Evolutionary conservation across 2,113 vertebrate species (phyloP).

Genomic region (Origma solitaria): DNA sequence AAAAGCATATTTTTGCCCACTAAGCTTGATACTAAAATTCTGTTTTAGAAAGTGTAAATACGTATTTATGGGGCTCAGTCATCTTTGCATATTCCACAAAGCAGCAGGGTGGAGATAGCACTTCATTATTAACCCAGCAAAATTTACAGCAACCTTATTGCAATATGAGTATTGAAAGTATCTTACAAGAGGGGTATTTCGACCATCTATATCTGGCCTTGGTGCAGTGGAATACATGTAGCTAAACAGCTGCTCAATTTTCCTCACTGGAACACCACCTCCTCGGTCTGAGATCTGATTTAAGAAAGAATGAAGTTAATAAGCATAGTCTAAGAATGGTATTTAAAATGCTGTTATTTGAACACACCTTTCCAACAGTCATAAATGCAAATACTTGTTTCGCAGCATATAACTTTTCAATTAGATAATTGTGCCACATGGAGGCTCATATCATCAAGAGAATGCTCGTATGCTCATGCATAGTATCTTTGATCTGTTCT

Average conservation of each 20-base stretch:
- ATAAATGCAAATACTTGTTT: neutral
- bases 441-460: neutral
- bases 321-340: neutral
- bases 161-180: neutral
- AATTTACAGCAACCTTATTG: neutral
- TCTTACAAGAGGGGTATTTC: slow-evolving; percentile 91
- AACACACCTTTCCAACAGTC: neutral
- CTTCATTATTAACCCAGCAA: neutral
- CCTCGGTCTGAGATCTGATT: slow-evolving; percentile 91
- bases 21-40: neutral
- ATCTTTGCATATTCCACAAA: neutral
- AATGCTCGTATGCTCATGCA: neutral
- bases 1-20: neutral
- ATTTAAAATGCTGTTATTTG: neutral
- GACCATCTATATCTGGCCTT: slow-evolving; percentile 78
- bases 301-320: neutral
- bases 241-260: slow-evolving; percentile 91
- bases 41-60: neutral
- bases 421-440: neutral
- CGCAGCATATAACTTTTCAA: neutral
- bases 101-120: fast-evolving
- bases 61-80: neutral
- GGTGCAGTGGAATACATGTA: slow-evolving; percentile 97
- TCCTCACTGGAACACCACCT: slow-evolving; percentile 91
- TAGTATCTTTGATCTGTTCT: neutral